Evolutionary conservation across 2,888 invertebrate species (phyloP).

Genomic region (Eledone cirrhosa): DNA sequence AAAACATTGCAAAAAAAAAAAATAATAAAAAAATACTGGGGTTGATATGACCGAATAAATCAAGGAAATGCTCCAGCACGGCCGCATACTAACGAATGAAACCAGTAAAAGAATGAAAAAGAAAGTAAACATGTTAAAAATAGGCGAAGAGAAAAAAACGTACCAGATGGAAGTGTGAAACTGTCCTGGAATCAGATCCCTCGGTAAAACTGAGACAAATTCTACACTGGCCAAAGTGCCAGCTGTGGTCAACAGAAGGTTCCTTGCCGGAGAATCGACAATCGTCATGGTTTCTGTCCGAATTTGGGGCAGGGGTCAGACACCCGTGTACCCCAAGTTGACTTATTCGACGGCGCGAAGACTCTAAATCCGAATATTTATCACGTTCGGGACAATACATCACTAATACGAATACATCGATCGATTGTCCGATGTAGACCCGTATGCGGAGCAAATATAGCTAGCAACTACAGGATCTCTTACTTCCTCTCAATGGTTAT

Average conservation of each 20-base stretch:
- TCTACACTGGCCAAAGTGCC: conserved; percentile 8
- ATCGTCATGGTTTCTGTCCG: neutral
- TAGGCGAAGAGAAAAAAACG: neutral
- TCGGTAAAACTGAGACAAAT: conserved; percentile 26
- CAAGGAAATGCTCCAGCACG: no score
- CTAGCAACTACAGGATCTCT: no score
- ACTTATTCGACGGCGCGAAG: conserved; percentile 9
- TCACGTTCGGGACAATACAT: neutral
- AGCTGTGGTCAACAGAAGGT: neutral
- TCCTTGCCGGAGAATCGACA: neutral
- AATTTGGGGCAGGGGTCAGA: conserved; percentile 3
- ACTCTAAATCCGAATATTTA: conserved; percentile 2
- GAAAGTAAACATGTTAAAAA: neutral
- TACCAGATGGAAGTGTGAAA: conserved; percentile 20
- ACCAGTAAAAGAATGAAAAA: no score
- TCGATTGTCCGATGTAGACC: conserved; percentile 23
- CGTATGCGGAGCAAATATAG: no score
- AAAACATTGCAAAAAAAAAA: no score
- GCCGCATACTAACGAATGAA: no score
- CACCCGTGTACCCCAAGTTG: conserved; percentile 20
- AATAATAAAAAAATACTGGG: no score
- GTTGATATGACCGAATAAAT: no score
- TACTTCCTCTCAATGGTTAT: no score
- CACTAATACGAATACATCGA: conserved; percentile 16
- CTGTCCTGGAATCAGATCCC: conserved; percentile 22